A percentile compares a stretch with the other conserved stretches of the same genome.
Conservation (phyloP, 2,797 vertebrate species). For the Halcyon smyrnensis region DNA sequence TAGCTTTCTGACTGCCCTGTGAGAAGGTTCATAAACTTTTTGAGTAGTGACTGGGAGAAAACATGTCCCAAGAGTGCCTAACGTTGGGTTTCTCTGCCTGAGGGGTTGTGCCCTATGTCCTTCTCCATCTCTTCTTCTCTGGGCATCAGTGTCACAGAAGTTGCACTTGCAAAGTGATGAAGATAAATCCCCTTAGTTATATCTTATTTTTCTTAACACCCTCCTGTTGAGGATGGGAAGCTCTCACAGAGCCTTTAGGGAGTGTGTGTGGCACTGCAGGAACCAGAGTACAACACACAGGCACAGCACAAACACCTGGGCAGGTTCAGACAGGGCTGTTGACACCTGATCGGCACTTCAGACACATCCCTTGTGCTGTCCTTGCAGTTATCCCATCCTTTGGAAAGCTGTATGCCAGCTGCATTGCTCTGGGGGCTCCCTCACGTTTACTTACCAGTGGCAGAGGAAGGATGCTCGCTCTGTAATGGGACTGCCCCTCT, state of each 20-base stretch:
- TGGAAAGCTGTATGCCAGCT: not conserved
- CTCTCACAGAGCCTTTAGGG: not conserved
- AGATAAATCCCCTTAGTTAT: not conserved
- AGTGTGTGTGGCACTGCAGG: accelerated
- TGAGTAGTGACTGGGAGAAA: not conserved
- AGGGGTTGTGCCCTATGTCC: not conserved
- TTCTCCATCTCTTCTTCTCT: not conserved
- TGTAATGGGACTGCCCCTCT: not conserved
- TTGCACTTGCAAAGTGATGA: not conserved
- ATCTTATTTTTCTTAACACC: not conserved
- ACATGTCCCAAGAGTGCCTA: too few relatives aligned
- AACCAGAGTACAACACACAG: accelerated
- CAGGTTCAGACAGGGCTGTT: not conserved
- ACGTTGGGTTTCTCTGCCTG: not conserved
- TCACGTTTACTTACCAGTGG: not conserved
- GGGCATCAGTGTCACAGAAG: not conserved
- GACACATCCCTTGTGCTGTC: not conserved
- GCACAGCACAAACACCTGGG: not conserved
- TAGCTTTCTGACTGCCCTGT: not conserved
- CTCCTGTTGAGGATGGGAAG: not conserved
- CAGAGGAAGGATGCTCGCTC: not conserved
- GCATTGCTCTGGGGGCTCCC: not conserved
- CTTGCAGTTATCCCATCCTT: not conserved
- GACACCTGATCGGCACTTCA: not conserved
- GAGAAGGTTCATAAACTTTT: not conserved